Percentiles rank a stretch among this genome's conserved stretches.
These are phyloP conservation scores for Mormyrus iriodes DNA, from an alignment of 2,113 vertebrate genomes.

Conservation along the genomic window DNA sequence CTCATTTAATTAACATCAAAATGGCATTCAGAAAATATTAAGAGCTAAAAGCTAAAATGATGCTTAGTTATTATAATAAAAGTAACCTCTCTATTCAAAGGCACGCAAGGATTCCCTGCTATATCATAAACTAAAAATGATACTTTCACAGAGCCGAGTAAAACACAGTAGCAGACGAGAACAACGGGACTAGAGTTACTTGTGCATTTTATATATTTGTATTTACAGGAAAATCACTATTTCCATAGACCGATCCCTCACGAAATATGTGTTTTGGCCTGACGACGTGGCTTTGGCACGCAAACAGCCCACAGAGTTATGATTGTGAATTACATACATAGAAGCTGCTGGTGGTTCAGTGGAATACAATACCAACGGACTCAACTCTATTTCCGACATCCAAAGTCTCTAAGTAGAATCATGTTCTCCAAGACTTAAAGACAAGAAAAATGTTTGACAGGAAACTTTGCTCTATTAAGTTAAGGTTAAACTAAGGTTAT, in stretches of 20 bases:
- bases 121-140: background rate
- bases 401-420: background rate
- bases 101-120: background rate
- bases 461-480: background rate
- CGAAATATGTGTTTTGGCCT: background rate
- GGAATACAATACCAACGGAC: background rate
- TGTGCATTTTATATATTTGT: background rate
- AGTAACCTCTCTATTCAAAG: background rate
- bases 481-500: background rate
- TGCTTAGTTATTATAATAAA: background rate
- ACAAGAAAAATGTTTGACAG: background rate
- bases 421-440: background rate
- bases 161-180: background rate
- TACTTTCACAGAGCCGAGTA: background rate
- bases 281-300: background rate
- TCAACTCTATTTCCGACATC: background rate
- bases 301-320: background rate
- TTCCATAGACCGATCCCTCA: background rate
- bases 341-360: background rate
- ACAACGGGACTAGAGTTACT: background rate
- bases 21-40: background rate
- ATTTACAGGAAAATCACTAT: background rate
- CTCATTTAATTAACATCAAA: background rate
- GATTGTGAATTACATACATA: background rate
- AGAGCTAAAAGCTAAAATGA: background rate